Evolutionary conservation across 2,113 vertebrate species (phyloP), one percentile per base, ranked within the genome.

Genomic region (Thamnophis sirtalis): DNA sequence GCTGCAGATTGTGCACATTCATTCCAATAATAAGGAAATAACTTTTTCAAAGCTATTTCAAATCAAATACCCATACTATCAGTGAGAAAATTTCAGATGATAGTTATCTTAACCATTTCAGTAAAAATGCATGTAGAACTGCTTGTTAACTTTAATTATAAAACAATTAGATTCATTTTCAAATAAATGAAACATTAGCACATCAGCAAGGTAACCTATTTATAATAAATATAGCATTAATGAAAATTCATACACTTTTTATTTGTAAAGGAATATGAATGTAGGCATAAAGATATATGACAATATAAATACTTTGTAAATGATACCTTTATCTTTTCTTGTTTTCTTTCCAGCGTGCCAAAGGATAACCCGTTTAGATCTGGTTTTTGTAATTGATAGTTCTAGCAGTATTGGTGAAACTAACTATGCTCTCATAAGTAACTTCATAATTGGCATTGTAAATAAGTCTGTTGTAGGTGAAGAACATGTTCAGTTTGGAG

Each of bases 371-470:
- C 90, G 95, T 87, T 92, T 97, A 87, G 97, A 98, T 2, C 87
- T 98, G 5, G 96, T 98, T 9, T 97, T 97, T 95, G 96, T 97
- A 4, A 96, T 97, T 0, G 97, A 98, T 55, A 96, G 94, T 50
- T 97, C 97, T 11, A 92, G 93, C 33, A 97, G 97, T 87, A 97
- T 98, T 60, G 92, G 91, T 48, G 0, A 9, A 28, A 5, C 26
- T 1, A 94, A 97, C 5, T 97, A 97, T 54, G 26, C 38, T 1
- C 88, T 92, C 89, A 96, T 98, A 96, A 97, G 97, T 84, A 73
- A 97, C 5, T 97, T 98, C 73, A 96, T 97, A 94, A 95, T 95
- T 26, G 86, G 92, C 26, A 84, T 98, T 56, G 96, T 97, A 86
- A 97, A 97, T 8, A 96, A 97, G 87, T 96, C 97, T 28, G 89